Evolutionary conservation across 2,113 vertebrate species (phyloP), one percentile per base, ranked within the genome.

Genomic region (Scytalopus superciliaris): DNA sequence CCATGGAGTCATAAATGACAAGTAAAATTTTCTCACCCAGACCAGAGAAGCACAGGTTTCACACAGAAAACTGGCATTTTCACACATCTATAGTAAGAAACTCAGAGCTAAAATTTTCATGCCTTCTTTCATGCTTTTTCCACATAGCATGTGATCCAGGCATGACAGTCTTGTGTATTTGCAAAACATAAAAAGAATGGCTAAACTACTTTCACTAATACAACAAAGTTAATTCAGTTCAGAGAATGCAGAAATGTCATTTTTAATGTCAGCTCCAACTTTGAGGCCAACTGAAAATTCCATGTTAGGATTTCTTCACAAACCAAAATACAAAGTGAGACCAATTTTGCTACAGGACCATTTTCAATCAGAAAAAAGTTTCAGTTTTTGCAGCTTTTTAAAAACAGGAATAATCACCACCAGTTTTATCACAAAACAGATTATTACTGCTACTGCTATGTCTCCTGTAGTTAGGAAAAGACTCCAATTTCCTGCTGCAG

Each of bases 311-410:
- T 52, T 76, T 74, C 18, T 42, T 33, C 55, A 42, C 19, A 77
- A 91, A 40, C 14, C 31, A 37, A 64, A 88, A 50, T 6, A 3
- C 19, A 10, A 59, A 73, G 23, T 4, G 28, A 87, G 15, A 66
- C 8, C 30, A 55, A 50, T 5, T n/a, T 5, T 44, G 33, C 49
- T 10, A 45, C 0, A 0, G 11, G 9, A 74, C 19, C 16, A 12
- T 37, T 62, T 44, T 37, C 35, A 73, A 35, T 4, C 27, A 8
- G 1, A 18, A 45, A 27, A 55, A 19, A 63, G 28, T 25, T 66
- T 53, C 30, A 9, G 14, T 0, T 35, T 50, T 49, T 60, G 23
- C 52, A 47, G 39, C 37, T 63, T 78, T 87, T 42, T 19, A 42
- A 70, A 33, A 59, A 11, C 8, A 42, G 28, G 87, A 87, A 39